Conservation (phyloP, 2,888 invertebrate genomes). For the Drosophila acutilabella region DNA sequence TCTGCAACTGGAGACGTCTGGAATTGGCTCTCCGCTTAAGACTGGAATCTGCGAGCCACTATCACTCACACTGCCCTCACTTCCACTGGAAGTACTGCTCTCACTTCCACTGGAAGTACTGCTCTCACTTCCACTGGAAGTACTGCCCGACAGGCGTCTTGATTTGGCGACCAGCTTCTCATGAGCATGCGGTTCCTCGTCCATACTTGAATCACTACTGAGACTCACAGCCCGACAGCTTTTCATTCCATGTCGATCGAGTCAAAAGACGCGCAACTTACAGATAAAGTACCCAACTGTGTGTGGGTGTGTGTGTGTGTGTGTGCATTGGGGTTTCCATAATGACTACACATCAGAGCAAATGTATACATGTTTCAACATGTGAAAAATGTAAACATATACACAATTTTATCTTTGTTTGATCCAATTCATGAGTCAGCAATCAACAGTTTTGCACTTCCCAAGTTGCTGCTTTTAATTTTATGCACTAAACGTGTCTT, state of each 20-base stretch:
- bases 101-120: constrained; percentile 25
- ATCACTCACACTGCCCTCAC: constrained; percentile 15
- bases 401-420: constrained; percentile 28
- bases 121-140: constrained; percentile 26
- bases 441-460: not conserved
- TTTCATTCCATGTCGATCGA: constrained; percentile 10
- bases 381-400: not conserved
- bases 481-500: constrained; percentile 57
- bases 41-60: not conserved
- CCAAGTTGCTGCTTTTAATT: constrained; percentile 20
- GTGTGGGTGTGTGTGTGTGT: not conserved
- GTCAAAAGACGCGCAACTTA: constrained; percentile 19
- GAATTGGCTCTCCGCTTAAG: not conserved
- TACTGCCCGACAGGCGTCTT: constrained; percentile 3
- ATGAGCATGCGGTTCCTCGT: constrained; percentile 65
- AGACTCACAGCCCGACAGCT: constrained; percentile 22
- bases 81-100: constrained; percentile 23
- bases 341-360: constrained; percentile 1
- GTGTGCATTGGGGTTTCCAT: constrained; percentile 46
- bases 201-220: constrained; percentile 55
- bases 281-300: constrained; percentile 55
- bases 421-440: constrained; percentile 50
- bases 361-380: not conserved
- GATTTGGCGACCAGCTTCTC: constrained; percentile 56
- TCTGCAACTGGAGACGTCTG: constrained; percentile 7